These are phyloP conservation scores for Ormyrus nitidulus DNA, from an alignment of 2,888 invertebrate species.

Conservation along the genomic window DNA sequence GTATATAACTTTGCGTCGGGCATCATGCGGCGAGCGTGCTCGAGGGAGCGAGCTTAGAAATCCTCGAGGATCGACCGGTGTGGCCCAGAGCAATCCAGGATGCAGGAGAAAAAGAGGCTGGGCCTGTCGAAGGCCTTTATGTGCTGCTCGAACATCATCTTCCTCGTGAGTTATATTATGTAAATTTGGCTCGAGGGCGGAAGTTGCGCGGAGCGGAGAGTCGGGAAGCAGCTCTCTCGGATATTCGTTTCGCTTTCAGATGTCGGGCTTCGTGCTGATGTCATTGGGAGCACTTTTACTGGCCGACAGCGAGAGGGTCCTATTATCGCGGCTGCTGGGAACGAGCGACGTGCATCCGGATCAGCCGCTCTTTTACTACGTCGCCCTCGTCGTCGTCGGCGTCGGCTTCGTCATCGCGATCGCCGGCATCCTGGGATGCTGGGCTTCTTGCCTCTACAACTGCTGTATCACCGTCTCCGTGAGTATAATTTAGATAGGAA, in stretches of 20 bases:
- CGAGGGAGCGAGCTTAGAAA: background rate
- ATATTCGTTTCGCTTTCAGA: conserved; percentile 76
- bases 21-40: background rate
- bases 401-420: conserved; percentile 83
- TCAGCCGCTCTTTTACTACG: conserved; percentile 87
- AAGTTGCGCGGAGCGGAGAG: background rate
- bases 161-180: conserved; percentile 66
- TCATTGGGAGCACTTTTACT: conserved; percentile 85
- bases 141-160: conserved; percentile 72
- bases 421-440: conserved; percentile 86
- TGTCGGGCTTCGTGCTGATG: conserved; percentile 84
- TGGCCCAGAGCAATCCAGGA: background rate
- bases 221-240: background rate
- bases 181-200: background rate
- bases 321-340: conserved; percentile 84
- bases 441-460: conserved; percentile 87
- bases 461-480: conserved; percentile 84
- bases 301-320: conserved; percentile 83
- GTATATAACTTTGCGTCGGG: no score
- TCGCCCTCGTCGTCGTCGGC: conserved; percentile 83
- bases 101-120: conserved; percentile 64
- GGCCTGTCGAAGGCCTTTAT: conserved; percentile 68
- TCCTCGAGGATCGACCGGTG: background rate
- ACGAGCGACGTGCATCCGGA: conserved; percentile 79
- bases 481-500: conserved; percentile 67